These are phyloP conservation scores for Neoaliturus tenellus DNA, from an alignment of 2,888 invertebrate species.

Conservation along the genomic window DNA sequence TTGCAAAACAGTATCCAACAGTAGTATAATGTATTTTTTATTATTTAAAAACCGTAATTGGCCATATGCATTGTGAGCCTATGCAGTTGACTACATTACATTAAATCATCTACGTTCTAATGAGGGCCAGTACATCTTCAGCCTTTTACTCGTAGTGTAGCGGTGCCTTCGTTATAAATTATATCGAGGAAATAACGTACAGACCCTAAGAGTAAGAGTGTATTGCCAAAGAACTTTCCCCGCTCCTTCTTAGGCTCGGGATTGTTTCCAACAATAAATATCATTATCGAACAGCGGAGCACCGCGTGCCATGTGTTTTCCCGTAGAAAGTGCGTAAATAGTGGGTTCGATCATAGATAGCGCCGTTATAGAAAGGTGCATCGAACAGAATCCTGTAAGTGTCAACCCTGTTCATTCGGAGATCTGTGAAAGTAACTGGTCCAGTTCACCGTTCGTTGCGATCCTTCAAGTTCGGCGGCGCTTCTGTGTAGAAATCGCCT, in stretches of 20 bases:
- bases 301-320: not conserved
- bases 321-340: constrained; percentile 17
- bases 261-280: not conserved
- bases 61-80: too few species aligned
- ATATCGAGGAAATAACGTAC: too few species aligned
- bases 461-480: not conserved
- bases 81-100: too few species aligned
- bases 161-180: too few species aligned
- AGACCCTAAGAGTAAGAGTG: too few species aligned
- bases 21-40: too few species aligned
- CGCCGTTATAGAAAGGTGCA: not conserved
- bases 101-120: too few species aligned
- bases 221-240: not conserved
- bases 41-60: too few species aligned
- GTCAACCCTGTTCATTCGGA: not conserved
- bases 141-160: too few species aligned
- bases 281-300: not conserved
- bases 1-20: too few species aligned
- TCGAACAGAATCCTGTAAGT: too few species aligned
- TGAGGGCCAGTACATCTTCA: too few species aligned
- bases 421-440: constrained; percentile 21
- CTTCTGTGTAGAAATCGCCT: constrained; percentile 16
- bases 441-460: constrained; percentile 20
- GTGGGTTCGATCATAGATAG: constrained; percentile 11
- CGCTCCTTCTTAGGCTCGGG: not conserved